Percentiles rank a stretch among this genome's conserved stretches.
These are phyloP conservation scores for Diachasmimorpha longicaudata DNA, from an alignment of 1,140 invertebrate genomes.

Conservation along the genomic window DNA sequence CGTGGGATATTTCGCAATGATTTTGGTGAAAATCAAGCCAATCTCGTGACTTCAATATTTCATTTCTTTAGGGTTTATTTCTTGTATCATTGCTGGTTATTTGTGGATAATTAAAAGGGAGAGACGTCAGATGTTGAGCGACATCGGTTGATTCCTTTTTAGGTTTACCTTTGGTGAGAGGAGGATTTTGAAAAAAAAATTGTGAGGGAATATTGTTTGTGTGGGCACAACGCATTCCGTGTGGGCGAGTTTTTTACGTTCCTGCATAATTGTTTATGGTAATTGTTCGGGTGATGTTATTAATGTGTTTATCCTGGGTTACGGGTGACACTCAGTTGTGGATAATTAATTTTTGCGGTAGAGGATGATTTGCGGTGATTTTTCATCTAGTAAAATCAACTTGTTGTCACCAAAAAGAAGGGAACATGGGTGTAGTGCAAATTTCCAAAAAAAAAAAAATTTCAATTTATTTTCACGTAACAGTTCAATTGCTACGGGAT, in stretches of 20 bases:
- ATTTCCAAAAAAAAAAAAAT: background rate
- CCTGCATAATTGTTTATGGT: constrained; percentile 27
- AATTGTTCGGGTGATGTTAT: constrained; percentile 12
- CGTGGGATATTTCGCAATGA: constrained; percentile 30
- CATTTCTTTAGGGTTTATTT: background rate
- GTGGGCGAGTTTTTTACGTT: constrained; percentile 17
- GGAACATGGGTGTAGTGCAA: too few relatives aligned
- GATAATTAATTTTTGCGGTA: background rate
- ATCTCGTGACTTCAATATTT: constrained; percentile 11
- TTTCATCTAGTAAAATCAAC: too few relatives aligned
- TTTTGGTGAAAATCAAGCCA: background rate
- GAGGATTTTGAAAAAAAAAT: background rate
- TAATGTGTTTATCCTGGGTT: background rate
- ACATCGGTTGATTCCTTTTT: background rate
- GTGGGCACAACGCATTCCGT: constrained; percentile 5
- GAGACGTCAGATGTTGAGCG: background rate
- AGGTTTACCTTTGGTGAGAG: background rate
- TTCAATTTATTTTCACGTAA: too few relatives aligned
- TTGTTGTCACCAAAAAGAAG: too few relatives aligned
- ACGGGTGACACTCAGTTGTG: background rate
- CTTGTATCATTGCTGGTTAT: background rate
- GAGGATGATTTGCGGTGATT: too few relatives aligned
- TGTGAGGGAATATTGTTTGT: background rate
- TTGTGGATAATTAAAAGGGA: background rate
- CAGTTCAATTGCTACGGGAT: too few relatives aligned